Conservation (phyloP, 2,888 invertebrate species). For the Tetranychus piercei region DNA sequence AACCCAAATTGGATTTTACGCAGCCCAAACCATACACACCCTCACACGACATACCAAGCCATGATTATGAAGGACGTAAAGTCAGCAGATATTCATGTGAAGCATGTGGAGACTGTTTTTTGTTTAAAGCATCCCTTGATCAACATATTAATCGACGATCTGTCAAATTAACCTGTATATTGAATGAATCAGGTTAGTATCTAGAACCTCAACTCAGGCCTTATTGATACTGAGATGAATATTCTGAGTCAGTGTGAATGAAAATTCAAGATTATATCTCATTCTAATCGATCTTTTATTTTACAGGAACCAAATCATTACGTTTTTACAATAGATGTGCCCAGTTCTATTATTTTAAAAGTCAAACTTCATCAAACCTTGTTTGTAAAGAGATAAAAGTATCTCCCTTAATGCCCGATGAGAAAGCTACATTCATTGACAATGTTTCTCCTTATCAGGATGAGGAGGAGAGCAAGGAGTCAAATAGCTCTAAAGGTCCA, state of each 20-base stretch:
- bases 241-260: not conserved
- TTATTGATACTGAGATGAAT: not conserved
- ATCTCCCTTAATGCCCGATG: conserved; percentile 10
- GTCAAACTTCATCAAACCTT: not conserved
- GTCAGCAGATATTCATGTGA: not conserved
- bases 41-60: not conserved
- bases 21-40: not conserved
- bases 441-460: conserved; percentile 7
- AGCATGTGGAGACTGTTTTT: not conserved
- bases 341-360: not conserved
- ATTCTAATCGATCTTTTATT: not conserved
- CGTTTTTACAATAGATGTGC: not conserved
- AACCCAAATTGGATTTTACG: not conserved
- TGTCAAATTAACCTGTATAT: not conserved
- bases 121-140: conserved; percentile 1
- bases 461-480: not conserved
- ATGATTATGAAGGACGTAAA: not conserved
- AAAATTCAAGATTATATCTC: not conserved
- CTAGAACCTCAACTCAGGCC: not conserved
- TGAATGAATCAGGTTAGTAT: not conserved
- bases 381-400: not conserved
- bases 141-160: not conserved
- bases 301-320: not conserved
- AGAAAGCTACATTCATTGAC: conserved; percentile 1
- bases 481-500: not conserved